Base-by-base conservation (phyloP, 2,113 vertebrate genomes). In the Pao palembangensis region DNA sequence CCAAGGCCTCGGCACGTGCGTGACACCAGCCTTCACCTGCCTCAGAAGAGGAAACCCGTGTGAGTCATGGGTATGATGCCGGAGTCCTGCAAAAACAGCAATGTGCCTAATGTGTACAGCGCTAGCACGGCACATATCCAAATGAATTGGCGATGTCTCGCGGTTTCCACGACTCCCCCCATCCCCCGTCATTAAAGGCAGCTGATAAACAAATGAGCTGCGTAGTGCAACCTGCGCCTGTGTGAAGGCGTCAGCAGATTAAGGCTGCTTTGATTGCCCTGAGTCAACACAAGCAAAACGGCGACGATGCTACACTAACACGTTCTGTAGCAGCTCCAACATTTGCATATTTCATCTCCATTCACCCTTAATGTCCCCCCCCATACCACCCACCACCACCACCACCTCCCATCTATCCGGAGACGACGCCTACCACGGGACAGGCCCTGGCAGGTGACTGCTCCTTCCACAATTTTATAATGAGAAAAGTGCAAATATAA, bases 401-500 rank as follows among this genome's bases (percentile, higher is more conserved):
- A 8, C 21, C n/a, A 41, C 66, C 70, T 58, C 72, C 53, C 73
- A 68, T 82, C 66, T 78, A 66, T 70, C 79, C 53, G 55, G 75
- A 74, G 75, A 79, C 60, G 61, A 53, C 58, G 23, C 75, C 78
- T 64, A 76, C 83, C 78, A 68, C 69, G 79, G 74, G 67, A 77
- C 34, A 76, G 79, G 64, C 69, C 69, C 64, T 75, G 80, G 79
- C 85, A 86, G 82, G 82, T 82, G 80, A 82, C 76, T 80, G 82
- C 78, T 82, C 79, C 82, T 84, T 87, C 85, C 71, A 76, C 71
- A 73, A 55, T 77, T 82, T 83, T 82, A 84, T 88, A 87, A 88
- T 84, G 83, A 88, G 87, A 85, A 86, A 88, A 87, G 87, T 82
- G 85, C 85, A 87, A 79, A 86, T 88, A 85, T 80, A 7, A 60